These are phyloP conservation scores for Bombyx mandarina DNA, from an alignment of 1,140 invertebrate genomes.

Conservation along the genomic window DNA sequence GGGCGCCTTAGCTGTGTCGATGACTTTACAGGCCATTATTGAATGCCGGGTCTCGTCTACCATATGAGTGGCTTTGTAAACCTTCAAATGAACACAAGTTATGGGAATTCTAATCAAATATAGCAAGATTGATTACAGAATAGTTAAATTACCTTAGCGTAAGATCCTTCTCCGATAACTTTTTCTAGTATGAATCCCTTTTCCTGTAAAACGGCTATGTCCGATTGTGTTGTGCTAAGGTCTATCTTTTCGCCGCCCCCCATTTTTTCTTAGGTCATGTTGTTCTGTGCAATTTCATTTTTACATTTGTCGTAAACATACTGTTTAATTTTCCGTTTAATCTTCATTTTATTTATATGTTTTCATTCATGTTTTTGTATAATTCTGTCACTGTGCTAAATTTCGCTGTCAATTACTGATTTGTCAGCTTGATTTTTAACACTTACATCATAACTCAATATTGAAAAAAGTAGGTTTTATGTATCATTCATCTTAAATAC, in stretches of 20 bases:
- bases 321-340: slow-evolving; percentile 9
- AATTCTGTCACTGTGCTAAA: too few species aligned
- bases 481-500: too few species aligned
- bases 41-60: slow-evolving; percentile 50
- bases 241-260: slow-evolving; percentile 41
- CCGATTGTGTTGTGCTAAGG: slow-evolving; percentile 45
- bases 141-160: slow-evolving; percentile 46
- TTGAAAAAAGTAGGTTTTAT: too few species aligned
- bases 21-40: slow-evolving; percentile 80
- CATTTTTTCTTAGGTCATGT: slow-evolving; percentile 29
- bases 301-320: slow-evolving; percentile 47
- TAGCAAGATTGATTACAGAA: neutral
- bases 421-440: too few species aligned
- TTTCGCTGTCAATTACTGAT: too few species aligned
- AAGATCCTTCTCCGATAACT: slow-evolving; percentile 56
- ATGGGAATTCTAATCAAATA: too few species aligned
- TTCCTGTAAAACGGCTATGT: slow-evolving; percentile 46
- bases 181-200: slow-evolving; percentile 56
- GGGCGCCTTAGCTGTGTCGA: slow-evolving; percentile 78
- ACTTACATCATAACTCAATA: too few species aligned
- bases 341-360: slow-evolving; percentile 1
- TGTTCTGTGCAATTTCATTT: slow-evolving; percentile 32
- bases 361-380: neutral
- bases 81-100: slow-evolving; percentile 43
- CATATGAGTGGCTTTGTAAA: slow-evolving; percentile 74